Evolutionary conservation across 1,140 invertebrate genomes (phyloP), one percentile per base, ranked within the genome.

Genomic region (Dufourea novaeangliae): DNA sequence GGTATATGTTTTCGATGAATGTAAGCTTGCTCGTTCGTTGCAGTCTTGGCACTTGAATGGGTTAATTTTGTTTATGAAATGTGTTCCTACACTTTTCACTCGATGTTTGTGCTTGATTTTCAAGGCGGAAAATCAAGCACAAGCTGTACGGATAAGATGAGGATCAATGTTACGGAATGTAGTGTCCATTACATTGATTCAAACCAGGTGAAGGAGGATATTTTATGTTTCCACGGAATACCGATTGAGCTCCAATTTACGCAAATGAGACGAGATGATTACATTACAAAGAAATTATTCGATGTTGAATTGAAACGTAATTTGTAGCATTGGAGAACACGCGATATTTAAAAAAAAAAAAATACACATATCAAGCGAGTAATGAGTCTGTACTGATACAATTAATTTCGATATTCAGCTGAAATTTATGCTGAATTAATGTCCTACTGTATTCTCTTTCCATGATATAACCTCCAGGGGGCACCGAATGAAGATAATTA

Each of bases 371-470:
- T 50, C 10, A 46, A 39, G 20, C 22, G 20, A 46, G 11, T 62
- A 22, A 41, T 6, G 50, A 78, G 52, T 78, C 39, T 71, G 69
- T 67, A 67, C 25, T 81, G 52, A 85, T 70, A 74, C 74, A 71
- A 84, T 70, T 20, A 46, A 46, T 63, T 67, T 56, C 22, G 27
- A 50, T 29, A 54, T 37, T 41, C 14, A 73, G 20, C 76, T 57
- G 57, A 46, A 17, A 62, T 71, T 79, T 27, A 68, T 46, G n/a
- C n/a, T n/a, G n/a, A n/a, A n/a, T n/a, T n/a, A 64, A 63, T 76
- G 46, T 84, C 79, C 86, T 89, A 85, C 84, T 80, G 86, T 89
- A 88, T 89, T 89, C 87, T 90, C 82, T 88, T 88, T 87, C 84
- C 64, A 87, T 67, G 66, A 77, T 80, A 84, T 71, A 73, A 81